These are phyloP conservation scores for Lepus europaeus DNA, from an alignment of 2,113 vertebrate species.

Conservation along the genomic window DNA sequence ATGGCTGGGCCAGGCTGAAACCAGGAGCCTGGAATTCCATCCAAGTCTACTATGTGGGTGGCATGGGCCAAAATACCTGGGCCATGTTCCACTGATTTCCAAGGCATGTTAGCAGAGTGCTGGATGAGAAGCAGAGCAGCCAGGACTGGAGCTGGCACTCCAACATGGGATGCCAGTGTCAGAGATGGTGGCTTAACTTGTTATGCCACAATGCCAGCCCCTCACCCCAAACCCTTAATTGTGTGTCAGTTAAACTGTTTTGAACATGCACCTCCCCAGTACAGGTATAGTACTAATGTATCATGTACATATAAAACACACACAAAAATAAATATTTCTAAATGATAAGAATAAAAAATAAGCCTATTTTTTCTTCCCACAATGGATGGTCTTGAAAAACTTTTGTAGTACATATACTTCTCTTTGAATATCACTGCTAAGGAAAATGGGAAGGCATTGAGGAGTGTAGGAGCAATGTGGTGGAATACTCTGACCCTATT, in stretches of 20 bases:
- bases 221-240: neutral
- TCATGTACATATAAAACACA: neutral
- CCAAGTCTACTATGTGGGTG: too few relatives aligned
- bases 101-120: too few relatives aligned
- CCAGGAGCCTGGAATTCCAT: too few relatives aligned
- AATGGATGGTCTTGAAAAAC: neutral
- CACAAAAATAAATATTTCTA: constrained; percentile 9
- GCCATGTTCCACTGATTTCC: too few relatives aligned
- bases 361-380: neutral
- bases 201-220: too few relatives aligned
- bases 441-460: neutral
- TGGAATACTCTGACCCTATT: neutral
- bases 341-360: neutral
- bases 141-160: too few relatives aligned
- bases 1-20: too few relatives aligned
- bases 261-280: neutral
- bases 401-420: neutral
- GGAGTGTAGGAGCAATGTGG: neutral
- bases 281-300: neutral
- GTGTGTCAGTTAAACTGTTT: neutral
- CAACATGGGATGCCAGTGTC: too few relatives aligned
- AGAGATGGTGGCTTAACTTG: too few relatives aligned
- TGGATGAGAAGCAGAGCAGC: too few relatives aligned
- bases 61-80: too few relatives aligned
- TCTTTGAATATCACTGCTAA: neutral